Percentiles rank a stretch among this genome's conserved stretches.
These are phyloP conservation scores for Spisula subtruncata DNA, from an alignment of 2,888 invertebrate genomes.

Conservation along the genomic window DNA sequence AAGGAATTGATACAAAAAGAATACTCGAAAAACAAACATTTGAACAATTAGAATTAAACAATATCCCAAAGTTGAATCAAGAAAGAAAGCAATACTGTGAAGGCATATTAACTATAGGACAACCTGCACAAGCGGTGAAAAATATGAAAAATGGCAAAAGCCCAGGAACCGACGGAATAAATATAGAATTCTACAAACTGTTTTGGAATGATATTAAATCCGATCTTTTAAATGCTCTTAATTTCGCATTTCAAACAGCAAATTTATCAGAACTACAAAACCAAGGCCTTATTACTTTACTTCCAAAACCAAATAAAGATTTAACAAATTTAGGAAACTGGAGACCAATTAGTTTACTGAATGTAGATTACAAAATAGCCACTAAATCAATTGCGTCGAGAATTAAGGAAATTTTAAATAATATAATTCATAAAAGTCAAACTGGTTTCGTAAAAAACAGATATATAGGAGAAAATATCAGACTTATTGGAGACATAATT, in stretches of 20 bases:
- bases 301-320: conserved; percentile 32
- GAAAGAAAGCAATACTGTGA: no score
- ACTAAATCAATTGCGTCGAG: conserved; percentile 28
- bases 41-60: no score
- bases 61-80: no score
- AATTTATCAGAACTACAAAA: conserved; percentile 29
- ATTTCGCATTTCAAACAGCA: background rate
- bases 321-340: background rate
- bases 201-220: conserved; percentile 23
- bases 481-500: no score
- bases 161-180: conserved; percentile 39
- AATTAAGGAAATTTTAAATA: conserved; percentile 12
- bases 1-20: no score
- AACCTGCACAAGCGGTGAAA: background rate
- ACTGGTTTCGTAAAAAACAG: no score
- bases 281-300: conserved; percentile 23
- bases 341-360: conserved; percentile 36
- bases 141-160: conserved; percentile 40
- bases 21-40: no score
- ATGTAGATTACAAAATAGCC: conserved; percentile 34
- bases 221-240: conserved; percentile 18
- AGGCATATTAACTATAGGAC: no score
- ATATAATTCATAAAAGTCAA: no score
- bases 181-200: conserved; percentile 36
- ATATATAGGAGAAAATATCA: no score